Evolutionary conservation across 2,113 vertebrate genomes (phyloP), one percentile per base, ranked within the genome.

Genomic region (Edolisoma coerulescens): DNA sequence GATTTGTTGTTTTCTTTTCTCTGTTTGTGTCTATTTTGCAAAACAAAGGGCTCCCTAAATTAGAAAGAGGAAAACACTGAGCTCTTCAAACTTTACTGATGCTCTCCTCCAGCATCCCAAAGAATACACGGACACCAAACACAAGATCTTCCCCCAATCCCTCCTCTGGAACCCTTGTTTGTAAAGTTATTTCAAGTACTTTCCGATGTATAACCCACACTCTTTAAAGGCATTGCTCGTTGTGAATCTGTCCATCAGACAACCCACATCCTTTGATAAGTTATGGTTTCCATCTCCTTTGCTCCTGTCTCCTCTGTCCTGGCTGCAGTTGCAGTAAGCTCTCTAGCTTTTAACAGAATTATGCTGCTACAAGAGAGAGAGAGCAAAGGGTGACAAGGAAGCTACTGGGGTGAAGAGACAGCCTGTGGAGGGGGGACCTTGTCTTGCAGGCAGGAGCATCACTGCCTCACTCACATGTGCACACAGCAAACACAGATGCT

Each of bases 11-110:
- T 91, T 94, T 93, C 35, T 95, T 80, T 84, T 84, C 49, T 92
- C 78, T 84, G 78, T 88, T 96, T 94, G 78, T 81, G 95, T 97
- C 89, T 92, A 35, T 71, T 94, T 96, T 85, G 84, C 59, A 94
- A 95, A 96, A 94, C 59, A 87, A 92, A 93, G 71, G 74, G 39
- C 53, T 91, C 56, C 54, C 35, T 35, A 71, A 64, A 84, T 50
- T 45, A 79, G 78, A 84, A 57, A 56, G n/a, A 74, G 24, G 30
- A 82, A 75, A 91, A 76, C 16, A 57, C 11, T 64, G 11, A 59
- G 35, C 37, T 65, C 61, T 79, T 78, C 39, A 49, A 20, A 54
- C 59, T 65, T 78, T 4, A 61, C 30, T 12, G 1, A 33, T 33
- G 16, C 39, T 68, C 24, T 81, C 21, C 41, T 79, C 45, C 77